phyloP scores from a whole-genome alignment of 2,113 vertebrate genomes.

The Xiphophorus couchianus region DNA sequence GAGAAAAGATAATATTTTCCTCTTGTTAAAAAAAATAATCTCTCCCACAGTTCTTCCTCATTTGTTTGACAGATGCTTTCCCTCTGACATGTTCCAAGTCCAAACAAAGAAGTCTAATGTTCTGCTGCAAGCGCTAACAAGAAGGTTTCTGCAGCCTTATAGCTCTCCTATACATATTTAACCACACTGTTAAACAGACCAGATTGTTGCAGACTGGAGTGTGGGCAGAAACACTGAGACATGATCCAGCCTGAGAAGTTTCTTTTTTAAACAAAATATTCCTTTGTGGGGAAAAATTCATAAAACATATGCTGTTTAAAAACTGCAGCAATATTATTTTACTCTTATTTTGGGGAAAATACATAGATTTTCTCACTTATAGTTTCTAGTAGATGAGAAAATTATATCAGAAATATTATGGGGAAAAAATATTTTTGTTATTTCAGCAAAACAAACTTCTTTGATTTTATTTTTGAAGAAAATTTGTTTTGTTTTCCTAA shows the following conservation, averaged over 20 bases:
- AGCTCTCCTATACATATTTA: constrained; percentile 42
- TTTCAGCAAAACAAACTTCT: too few relatives aligned
- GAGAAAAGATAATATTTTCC: constrained; percentile 41
- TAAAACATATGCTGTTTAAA: background rate
- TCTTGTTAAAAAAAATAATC: constrained; percentile 32
- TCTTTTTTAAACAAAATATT: background rate
- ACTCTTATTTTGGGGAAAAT: too few relatives aligned
- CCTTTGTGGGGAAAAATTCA: background rate
- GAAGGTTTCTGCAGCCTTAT: constrained; percentile 8
- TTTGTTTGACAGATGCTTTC: constrained; percentile 33
- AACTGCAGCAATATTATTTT: too few relatives aligned
- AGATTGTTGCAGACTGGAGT: constrained; percentile 12
- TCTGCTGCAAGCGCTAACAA: constrained; percentile 5
- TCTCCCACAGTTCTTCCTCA: constrained; percentile 16
- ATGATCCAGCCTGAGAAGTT: background rate
- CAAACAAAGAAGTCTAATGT: constrained; percentile 6
- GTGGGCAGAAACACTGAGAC: constrained; percentile 7
- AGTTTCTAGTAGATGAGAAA: too few relatives aligned
- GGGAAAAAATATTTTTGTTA: too few relatives aligned
- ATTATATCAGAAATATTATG: too few relatives aligned
- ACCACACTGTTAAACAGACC: constrained; percentile 1
- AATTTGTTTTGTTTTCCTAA: too few relatives aligned
- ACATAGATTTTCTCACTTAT: too few relatives aligned
- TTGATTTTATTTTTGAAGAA: too few relatives aligned
- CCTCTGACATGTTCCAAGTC: constrained; percentile 13